Evolutionary conservation across 2,113 vertebrate genomes (phyloP), one percentile per base, ranked within the genome.

Genomic region (Lonchura striata): DNA sequence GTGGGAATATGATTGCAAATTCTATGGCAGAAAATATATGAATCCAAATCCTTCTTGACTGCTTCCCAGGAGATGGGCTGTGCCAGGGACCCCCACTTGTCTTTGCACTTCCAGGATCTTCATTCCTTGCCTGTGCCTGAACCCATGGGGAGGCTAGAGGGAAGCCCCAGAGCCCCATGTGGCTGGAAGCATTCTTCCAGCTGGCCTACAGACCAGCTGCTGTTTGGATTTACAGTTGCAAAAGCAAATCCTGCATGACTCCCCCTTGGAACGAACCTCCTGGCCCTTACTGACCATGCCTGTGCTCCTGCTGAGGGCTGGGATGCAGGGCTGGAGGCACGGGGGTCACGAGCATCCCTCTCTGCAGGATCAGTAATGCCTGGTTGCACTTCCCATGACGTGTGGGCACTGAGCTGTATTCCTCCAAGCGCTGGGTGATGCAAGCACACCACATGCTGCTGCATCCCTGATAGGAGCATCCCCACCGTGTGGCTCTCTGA

Each of bases 81-180:
- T 60, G 50, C 42, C 41, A 41, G n/a, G 27, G n/a, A 59, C n/a
- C 13, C 13, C 31, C 13, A n/a, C 1, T 0, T 17, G 37, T 14
- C 41, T 92, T 35, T 41, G 21, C 71, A 64, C 37, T 50, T 42
- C 69, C 0, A 8, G 31, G 33, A 56, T 17, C 33, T 8, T 0
- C 52, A 76, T 61, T 52, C 66, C 30, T 53, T 0, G 0, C 35
- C 68, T 35, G 33, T 1, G 1, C 7, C 49, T 6, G 3, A 8
- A 23, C 17, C n/a, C 1, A 0, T 0, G 0, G 81, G 31, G 54
- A 28, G 15, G 17, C 17, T 0, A 1, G 9, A 24, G 6, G 17
- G 18, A 53, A 65, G 25, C 13, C 17, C 31, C 8, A 20, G 39
- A 86, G 10, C 10, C 7, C 10, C 3, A 4, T 0, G 1, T 1